Evolutionary conservation across 2,888 invertebrate genomes (phyloP).

Genomic region (Herminia tarsipennalis): DNA sequence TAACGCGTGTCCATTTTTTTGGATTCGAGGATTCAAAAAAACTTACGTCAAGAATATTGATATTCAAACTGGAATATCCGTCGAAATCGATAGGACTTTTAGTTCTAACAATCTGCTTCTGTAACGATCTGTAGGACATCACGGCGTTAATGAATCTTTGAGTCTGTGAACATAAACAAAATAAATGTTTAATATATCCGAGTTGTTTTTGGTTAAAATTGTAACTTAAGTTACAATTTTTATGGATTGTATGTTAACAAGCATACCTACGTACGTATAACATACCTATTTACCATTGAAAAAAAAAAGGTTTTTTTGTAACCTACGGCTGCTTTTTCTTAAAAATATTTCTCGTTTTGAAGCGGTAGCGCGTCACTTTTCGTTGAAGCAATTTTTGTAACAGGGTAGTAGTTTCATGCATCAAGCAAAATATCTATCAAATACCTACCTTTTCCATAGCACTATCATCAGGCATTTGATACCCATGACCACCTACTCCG

Average conservation of each 20-base stretch:
- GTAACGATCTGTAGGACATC: slow-evolving; percentile 52
- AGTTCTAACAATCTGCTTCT: slow-evolving; percentile 43
- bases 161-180: slow-evolving; percentile 49
- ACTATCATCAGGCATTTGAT: slow-evolving; percentile 88
- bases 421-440: not conserved
- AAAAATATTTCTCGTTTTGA: too few relatives aligned
- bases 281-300: too few relatives aligned
- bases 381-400: not conserved
- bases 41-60: slow-evolving; percentile 62
- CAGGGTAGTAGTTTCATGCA: not conserved
- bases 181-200: too few relatives aligned
- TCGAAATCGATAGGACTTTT: slow-evolving; percentile 43
- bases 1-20: too few relatives aligned
- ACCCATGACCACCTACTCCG: slow-evolving; percentile 94
- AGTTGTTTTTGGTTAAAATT: too few relatives aligned
- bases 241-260: too few relatives aligned
- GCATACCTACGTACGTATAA: too few relatives aligned
- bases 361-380: not conserved
- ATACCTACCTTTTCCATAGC: slow-evolving; percentile 89
- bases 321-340: too few relatives aligned
- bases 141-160: slow-evolving; percentile 53
- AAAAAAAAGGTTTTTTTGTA: too few relatives aligned
- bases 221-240: too few relatives aligned
- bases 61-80: slow-evolving; percentile 56
- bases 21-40: not conserved